A percentile compares a stretch with the other conserved stretches of the same genome.
Conservation (phyloP, 2,113 vertebrate genomes). For the Ctenodactylus gundi region DNA sequence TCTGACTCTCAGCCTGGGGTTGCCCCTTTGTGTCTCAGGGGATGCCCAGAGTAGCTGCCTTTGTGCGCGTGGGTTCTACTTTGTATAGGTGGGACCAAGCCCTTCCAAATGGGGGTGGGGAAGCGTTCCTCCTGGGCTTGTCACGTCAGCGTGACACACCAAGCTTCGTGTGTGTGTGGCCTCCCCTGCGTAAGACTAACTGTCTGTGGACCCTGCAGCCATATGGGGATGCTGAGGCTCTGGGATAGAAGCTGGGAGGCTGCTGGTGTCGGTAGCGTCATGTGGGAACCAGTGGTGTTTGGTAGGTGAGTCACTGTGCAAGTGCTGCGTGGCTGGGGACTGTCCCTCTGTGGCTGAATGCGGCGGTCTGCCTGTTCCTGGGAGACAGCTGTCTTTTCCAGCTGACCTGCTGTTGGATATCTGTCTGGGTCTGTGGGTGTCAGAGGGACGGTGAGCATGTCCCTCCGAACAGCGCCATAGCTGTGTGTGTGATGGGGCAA, state of each 20-base stretch:
- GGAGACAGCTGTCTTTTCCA: neutral
- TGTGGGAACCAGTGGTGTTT: fast-evolving
- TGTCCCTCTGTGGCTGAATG: neutral
- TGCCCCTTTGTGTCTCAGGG: neutral
- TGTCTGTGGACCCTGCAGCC: neutral
- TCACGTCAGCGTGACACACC: neutral
- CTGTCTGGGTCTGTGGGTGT: neutral
- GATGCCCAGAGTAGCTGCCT: neutral
- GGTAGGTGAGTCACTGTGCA: neutral
- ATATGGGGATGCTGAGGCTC: fast-evolving
- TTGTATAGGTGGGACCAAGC: neutral
- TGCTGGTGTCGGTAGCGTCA: fast-evolving
- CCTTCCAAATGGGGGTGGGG: neutral
- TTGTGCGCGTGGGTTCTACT: neutral
- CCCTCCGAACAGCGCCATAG: neutral
- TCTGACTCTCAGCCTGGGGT: neutral
- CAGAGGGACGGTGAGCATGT: neutral
- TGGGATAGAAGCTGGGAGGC: too few relatives aligned
- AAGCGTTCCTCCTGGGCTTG: fast-evolving
- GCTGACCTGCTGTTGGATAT: neutral
- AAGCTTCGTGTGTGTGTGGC: too few relatives aligned
- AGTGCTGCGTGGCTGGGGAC: neutral
- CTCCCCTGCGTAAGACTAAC: neutral
- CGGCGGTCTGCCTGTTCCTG: neutral
- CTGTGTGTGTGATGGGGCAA: neutral